Base-by-base conservation (phyloP, 1,140 invertebrate genomes). In the Macrobrachium rosenbergii region DNA sequence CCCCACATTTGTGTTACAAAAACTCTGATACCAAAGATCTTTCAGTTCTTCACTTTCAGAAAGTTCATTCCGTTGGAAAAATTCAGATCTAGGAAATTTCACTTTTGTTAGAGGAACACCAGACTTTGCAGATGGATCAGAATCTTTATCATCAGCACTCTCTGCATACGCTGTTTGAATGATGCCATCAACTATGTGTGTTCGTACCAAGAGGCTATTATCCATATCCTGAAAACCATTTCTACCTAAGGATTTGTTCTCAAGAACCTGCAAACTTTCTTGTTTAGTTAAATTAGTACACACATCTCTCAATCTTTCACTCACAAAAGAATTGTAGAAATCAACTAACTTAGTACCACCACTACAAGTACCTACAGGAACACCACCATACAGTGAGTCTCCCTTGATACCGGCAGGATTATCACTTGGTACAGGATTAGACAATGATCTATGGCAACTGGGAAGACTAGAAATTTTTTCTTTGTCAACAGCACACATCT, bases 11-110 rank as follows among this genome's bases (percentile, higher is more conserved):
- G 78, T 59, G 14, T 59, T 72, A 82, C 85, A 87, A 60, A 87
- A 87, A 63, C 85, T 87, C 37, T 87, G 85, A 63, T 87, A 80
- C 85, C 85, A 87, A n/a, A 87, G 75, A 14, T 78, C 81, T 58
- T 87, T 87, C 76, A 87, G 52, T 45, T 82, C 85, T 7, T 80
- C 85, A 52, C 60, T 80, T 62, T 87, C 85, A 2, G 85, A 73
- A n/a, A 69, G 28, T 16, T 67, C 72, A 21, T 81, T n/a, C 21
- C 28, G 62, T 64, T 75, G 37, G 21, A 63, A 78, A 69, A 85
- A 79, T 16, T 85, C 78, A 16, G 83, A 64, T 52, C 43, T 37
- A 45, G 72, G 8, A 19, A 16, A 45, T 67, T 79, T 63, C 2
- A n/a, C 52, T 14, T 79, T 62, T 17, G 52, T 52, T 10, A 52